Percentiles rank a stretch among this genome's conserved stretches.
Conservation (phyloP, 2,113 vertebrate genomes). For the Trinectes maculatus region DNA sequence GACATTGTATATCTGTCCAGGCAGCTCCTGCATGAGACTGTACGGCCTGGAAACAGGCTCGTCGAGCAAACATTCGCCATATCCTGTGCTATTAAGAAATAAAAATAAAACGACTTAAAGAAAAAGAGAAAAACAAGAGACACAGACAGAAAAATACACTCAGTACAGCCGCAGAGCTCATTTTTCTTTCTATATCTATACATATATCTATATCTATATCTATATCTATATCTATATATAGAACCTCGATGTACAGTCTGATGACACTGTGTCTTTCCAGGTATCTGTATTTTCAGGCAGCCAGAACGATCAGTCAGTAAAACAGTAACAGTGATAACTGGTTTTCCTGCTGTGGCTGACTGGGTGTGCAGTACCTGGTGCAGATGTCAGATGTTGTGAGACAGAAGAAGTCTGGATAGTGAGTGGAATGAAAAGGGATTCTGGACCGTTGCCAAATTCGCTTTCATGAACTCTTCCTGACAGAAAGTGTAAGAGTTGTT, state of each 20-base stretch:
- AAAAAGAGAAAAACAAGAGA: slow-evolving; percentile 70
- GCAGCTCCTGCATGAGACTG: slow-evolving; percentile 90
- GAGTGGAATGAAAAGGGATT: neutral
- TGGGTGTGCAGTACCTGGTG: neutral
- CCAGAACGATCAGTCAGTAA: neutral
- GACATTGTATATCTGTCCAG: slow-evolving; percentile 92
- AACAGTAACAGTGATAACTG: neutral
- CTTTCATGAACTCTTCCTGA: neutral
- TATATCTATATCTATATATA: slow-evolving; percentile 44
- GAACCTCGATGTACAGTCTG: slow-evolving; percentile 20
- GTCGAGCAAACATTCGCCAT: slow-evolving; percentile 96
- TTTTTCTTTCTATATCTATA: slow-evolving; percentile 43
- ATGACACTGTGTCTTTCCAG: slow-evolving; percentile 11
- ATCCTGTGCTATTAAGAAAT: slow-evolving; percentile 93
- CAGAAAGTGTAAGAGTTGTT: slow-evolving; percentile 4
- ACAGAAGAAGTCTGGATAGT: too few species aligned
- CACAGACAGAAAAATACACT: slow-evolving; percentile 73
- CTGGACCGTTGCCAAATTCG: slow-evolving; percentile 13
- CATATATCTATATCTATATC: too few species aligned
- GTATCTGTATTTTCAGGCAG: slow-evolving; percentile 20
- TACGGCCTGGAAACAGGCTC: slow-evolving; percentile 93
- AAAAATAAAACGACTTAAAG: slow-evolving; percentile 78
- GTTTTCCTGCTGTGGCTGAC: neutral
- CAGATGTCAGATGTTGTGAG: neutral
- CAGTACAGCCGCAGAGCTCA: slow-evolving; percentile 61